Percentiles rank a stretch among this genome's conserved stretches.
Evolutionary conservation across 2,888 invertebrate species (phyloP).

Genomic region (Oxyteleia sp.): DNA sequence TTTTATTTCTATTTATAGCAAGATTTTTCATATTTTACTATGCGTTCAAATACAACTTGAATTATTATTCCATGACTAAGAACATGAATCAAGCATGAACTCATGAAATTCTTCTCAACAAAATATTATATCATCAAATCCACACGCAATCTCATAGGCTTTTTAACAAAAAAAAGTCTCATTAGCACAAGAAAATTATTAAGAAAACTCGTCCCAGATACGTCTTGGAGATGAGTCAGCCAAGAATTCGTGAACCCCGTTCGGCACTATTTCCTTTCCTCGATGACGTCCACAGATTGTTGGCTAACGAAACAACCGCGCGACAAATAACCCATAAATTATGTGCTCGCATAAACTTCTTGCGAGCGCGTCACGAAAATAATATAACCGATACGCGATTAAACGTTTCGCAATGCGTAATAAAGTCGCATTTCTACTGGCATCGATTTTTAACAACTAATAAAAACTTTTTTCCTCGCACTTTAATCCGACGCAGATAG

Average conservation of each 20-base stretch:
- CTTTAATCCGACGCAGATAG: too few species aligned
- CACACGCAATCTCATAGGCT: background rate
- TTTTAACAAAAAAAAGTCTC: constrained; percentile 12
- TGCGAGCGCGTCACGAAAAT: background rate
- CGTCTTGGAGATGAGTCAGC: constrained; percentile 25
- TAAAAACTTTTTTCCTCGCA: too few species aligned
- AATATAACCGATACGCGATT: background rate
- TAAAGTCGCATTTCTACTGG: too few species aligned
- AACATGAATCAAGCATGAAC: too few species aligned
- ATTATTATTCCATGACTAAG: too few species aligned
- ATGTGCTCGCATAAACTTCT: background rate
- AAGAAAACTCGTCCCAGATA: constrained; percentile 16
- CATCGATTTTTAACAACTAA: too few species aligned
- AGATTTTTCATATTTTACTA: too few species aligned
- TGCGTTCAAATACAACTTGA: too few species aligned
- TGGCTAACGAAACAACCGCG: constrained; percentile 15
- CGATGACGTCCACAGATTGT: constrained; percentile 10
- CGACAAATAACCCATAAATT: constrained; percentile 20
- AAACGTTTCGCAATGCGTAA: too few species aligned
- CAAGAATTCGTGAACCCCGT: constrained; percentile 20
- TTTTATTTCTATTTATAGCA: too few species aligned
- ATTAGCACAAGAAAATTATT: constrained; percentile 6
- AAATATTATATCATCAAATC: background rate
- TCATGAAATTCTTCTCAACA: background rate
- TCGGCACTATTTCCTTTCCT: constrained; percentile 23